Base-by-base conservation (phyloP, 2,888 invertebrate genomes). In the Noctuana brunneofusca region DNA sequence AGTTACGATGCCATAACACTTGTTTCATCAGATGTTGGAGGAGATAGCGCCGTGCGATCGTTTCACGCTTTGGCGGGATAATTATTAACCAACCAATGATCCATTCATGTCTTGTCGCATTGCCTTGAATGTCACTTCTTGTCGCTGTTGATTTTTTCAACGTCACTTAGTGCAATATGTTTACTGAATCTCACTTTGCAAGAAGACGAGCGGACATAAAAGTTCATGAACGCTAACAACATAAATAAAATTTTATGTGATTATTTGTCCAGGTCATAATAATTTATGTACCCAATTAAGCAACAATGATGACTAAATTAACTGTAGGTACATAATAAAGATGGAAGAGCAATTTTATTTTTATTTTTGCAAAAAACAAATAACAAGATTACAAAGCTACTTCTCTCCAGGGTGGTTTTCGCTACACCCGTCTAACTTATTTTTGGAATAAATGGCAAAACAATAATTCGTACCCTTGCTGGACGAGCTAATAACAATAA, bases 401-500 rank as follows among this genome's bases (percentile, higher is more conserved):
- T 18, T 20, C 11, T 1, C 48, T 48, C 22, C 14, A n/a, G 27
- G 27, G 24, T 24, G 8, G 49, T 27, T 49, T 32, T 53, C 53
- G 65, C 63, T 58, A 58, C 66, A 67, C 38, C 66, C 68, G 68
- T 69, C 70, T 69, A 69, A 69, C 57, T 65, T 59, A 66, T 87
- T 75, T 85, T 76, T 79, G 75, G 79, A 77, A 86, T 87, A 89
- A 89, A 89, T 87, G 88, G 86, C 86, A 84, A 86, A 89, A 90
- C 90, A 88, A 91, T 91, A 89, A 88, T 81, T 89, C 86, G 87
- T 87, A 89, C 90, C 90, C 90, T 89, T 85, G 75, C 78, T 81
- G 81, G 82, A 75, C 82, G 81, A 84, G 80, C 84, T 90, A 89
- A 91, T 91, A 91, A 91, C 90, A 91, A 91, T 91, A 91, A 91